Conservation (phyloP, 2,888 invertebrate species). For the Ormyrus labotus region DNA sequence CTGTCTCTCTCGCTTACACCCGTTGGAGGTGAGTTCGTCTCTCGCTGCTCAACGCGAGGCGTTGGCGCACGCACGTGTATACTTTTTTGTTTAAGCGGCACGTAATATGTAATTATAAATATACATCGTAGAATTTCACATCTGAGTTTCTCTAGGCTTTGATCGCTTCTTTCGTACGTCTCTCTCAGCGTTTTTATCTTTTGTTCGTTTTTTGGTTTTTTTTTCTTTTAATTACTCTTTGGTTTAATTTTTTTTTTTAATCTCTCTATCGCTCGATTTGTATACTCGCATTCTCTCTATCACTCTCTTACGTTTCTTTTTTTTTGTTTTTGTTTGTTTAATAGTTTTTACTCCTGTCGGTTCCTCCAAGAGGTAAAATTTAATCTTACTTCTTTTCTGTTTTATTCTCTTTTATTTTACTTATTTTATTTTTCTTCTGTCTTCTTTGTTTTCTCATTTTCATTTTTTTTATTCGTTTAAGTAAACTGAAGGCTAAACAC, state of each 20-base stretch:
- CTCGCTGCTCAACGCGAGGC: neutral
- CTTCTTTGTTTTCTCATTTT: neutral
- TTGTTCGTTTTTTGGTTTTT: constrained; percentile 22
- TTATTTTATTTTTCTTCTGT: constrained; percentile 3
- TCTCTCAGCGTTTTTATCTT: constrained; percentile 5
- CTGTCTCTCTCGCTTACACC: neutral
- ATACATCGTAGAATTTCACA: constrained; percentile 53
- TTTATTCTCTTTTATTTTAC: constrained; percentile 7
- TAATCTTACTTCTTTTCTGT: constrained; percentile 55
- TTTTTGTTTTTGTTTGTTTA: constrained; percentile 16
- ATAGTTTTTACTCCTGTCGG: constrained; percentile 10
- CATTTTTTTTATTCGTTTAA: constrained; percentile 21
- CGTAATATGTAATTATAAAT: constrained; percentile 57
- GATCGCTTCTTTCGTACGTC: constrained; percentile 15
- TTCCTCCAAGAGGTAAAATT: constrained; percentile 56
- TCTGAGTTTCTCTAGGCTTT: constrained; percentile 37
- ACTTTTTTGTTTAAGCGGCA: constrained; percentile 47
- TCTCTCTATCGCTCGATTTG: constrained; percentile 4
- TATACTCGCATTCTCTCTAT: constrained; percentile 15
- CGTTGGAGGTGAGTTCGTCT: neutral
- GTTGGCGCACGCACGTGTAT: constrained; percentile 24
- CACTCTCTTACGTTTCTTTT: neutral
- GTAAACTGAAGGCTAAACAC: constrained; percentile 52
- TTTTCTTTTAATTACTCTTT: constrained; percentile 34
- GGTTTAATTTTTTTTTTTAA: constrained; percentile 17